Conservation (phyloP, 1,140 invertebrate genomes). For the Carposina sasakii region DNA sequence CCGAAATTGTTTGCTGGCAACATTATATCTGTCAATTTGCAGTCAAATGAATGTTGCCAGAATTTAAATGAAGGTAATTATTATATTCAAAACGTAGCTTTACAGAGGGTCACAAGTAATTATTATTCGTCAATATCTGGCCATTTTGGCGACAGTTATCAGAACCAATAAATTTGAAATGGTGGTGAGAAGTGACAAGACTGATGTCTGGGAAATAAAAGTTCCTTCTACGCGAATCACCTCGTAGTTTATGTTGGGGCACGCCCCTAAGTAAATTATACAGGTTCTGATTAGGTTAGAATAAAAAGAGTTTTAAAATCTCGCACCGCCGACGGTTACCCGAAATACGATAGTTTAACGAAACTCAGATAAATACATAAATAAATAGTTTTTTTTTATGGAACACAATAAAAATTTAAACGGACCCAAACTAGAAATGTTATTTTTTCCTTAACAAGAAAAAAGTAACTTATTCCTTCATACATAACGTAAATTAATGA, state of each 20-base stretch:
- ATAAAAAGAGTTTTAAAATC: constrained; percentile 38
- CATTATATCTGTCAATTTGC: too few relatives aligned
- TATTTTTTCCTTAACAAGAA: neutral
- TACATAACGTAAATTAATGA: neutral
- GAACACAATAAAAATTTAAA: too few relatives aligned
- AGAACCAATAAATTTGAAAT: constrained; percentile 57
- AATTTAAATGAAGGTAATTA: too few relatives aligned
- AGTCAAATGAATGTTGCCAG: too few relatives aligned
- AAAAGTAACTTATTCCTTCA: constrained; percentile 13
- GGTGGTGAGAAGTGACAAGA: constrained; percentile 63
- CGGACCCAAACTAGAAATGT: neutral
- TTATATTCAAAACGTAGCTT: constrained; percentile 29
- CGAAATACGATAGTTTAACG: too few relatives aligned
- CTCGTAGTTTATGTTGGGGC: constrained; percentile 71
- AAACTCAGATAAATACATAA: too few relatives aligned
- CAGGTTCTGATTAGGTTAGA: constrained; percentile 73
- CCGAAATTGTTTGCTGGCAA: too few relatives aligned
- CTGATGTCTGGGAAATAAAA: constrained; percentile 48
- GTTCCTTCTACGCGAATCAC: constrained; percentile 72
- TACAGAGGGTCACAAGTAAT: constrained; percentile 51
- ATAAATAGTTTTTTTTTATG: too few relatives aligned
- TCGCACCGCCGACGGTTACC: constrained; percentile 62
- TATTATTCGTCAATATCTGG: constrained; percentile 18
- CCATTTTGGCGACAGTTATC: constrained; percentile 54
- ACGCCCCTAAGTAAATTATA: constrained; percentile 70